Evolutionary conservation across 2,113 vertebrate species (phyloP).

Genomic region (Rhinolophus sinicus): DNA sequence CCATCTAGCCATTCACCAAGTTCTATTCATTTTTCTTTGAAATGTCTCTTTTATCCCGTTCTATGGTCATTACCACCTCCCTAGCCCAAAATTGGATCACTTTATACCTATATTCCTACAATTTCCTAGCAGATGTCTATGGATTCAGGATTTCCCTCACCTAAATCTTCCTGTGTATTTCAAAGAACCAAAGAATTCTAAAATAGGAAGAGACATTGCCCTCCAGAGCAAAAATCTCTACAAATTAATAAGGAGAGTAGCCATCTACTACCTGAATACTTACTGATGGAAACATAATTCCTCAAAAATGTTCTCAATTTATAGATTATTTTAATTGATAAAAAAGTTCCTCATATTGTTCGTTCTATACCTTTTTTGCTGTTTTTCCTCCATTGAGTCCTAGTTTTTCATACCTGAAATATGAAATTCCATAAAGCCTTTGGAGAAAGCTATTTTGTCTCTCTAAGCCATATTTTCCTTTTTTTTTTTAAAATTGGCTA

Average conservation of each 20-base stretch:
- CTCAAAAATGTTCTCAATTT: background rate
- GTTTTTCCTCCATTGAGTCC: background rate
- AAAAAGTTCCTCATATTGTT: background rate
- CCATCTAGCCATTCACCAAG: background rate
- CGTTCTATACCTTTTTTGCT: background rate
- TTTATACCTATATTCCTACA: background rate
- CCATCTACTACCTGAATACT: background rate
- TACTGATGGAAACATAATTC: background rate
- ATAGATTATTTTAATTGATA: background rate
- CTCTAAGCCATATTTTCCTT: background rate
- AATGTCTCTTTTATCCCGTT: constrained; percentile 39
- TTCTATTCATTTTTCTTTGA: constrained; percentile 45
- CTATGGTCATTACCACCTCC: background rate
- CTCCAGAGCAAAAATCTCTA: background rate
- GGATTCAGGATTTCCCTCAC: background rate
- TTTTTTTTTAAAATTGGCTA: background rate
- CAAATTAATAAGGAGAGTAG: background rate
- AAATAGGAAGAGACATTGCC: background rate
- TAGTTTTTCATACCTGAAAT: background rate
- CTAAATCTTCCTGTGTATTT: constrained; percentile 9
- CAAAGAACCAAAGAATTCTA: background rate
- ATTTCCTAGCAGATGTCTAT: constrained; percentile 30
- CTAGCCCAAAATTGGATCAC: background rate
- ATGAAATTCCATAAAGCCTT: background rate
- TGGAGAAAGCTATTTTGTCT: background rate